Base-by-base conservation (phyloP, 2,113 vertebrate species). In the Pelecanoides urinatrix region DNA sequence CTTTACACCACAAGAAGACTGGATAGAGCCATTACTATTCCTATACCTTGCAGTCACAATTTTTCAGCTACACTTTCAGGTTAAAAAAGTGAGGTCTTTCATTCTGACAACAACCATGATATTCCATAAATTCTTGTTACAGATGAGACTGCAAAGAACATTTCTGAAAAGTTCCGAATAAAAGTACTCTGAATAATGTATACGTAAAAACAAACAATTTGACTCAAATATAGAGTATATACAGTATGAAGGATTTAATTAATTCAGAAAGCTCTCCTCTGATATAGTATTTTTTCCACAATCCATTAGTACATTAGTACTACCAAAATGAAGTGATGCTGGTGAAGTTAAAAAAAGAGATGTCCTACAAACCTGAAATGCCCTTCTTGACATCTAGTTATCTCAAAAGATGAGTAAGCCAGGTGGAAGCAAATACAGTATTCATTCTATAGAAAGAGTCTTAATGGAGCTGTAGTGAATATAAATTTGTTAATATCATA, bases 271-370 rank as follows among this genome's bases (percentile, higher is more conserved):
- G 27, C n/a, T 73, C 32, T 47, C 49, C 89, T 92, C 47, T 86
- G 44, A 76, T 66, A 32, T 14, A 55, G 40, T 16, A 34, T 68
- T 90, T 96, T 78, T 50, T 44, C 73, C 45, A 87, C 36, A 91
- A 55, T 27, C 18, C 49, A 71, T 85, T 92, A 95, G 93, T n/a
- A 90, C 88, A 93, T 55, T 88, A 94, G 44, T 87, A 68, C n/a
- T 75, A 65, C 25, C 27, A 81, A 94, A 95, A 86, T 26, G 53
- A 93, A 95, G 65, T n/a, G 85, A 55, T 79, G 21, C 22, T 83
- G n/a, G 20, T 84, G 73, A 87, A 93, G 18, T 47, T 45, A 88
- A 79, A 92, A 73, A 40, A 71, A 87, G 53, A 87, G 55, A 70
- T 81, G 17, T 8, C n/a, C 72, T 58, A 77, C 38, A 90, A 95